Evolutionary conservation across 2,113 vertebrate species (phyloP), one percentile per base, ranked within the genome.

Genomic region (Pholis gunnellus): DNA sequence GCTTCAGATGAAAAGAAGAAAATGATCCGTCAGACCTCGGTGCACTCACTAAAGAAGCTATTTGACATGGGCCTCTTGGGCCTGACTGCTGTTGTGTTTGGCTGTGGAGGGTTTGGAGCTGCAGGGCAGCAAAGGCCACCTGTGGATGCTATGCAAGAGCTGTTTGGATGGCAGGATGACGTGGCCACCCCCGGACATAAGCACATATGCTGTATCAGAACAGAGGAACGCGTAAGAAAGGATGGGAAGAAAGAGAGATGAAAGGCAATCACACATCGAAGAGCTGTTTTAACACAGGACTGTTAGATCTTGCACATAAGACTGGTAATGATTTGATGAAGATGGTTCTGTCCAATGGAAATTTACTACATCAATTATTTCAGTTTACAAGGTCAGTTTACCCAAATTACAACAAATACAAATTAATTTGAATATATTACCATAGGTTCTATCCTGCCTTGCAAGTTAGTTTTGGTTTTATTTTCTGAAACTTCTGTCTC

Each of bases 51-150:
- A 72, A 84, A 89, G 85, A 82, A 93, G 89, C 85, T 86, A 59
- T 89, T 88, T 87, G 72, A 77, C 89, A 81, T 73, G 81, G 92
- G 83, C 86, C 81, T 72, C 84, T 42, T 78, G 83, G 86, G 91
- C 72, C 80, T 83, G 83, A 71, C 72, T 42, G 81, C 71, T 96
- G 93, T 95, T 96, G 88, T 93, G 84, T 56, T 96, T 96, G 95
- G 94, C 95, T 88, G 84, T 27, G 42, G 79, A 69, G 75, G 82
- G 10, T 75, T 68, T 17, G 29, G 46, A 86, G 69, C 64, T 29
- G 79, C 88, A 91, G 82, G 89, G 74, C 86, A 89, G 84, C 75
- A 61, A 69, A 82, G 93, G 92, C 95, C 95, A 96, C 95, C 95
- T 96, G 96, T 91, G 94, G 93, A 92, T 95, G 69, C 76, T 66